Evolutionary conservation across 2,113 vertebrate genomes (phyloP).

Genomic region (Charadrius vociferus): DNA sequence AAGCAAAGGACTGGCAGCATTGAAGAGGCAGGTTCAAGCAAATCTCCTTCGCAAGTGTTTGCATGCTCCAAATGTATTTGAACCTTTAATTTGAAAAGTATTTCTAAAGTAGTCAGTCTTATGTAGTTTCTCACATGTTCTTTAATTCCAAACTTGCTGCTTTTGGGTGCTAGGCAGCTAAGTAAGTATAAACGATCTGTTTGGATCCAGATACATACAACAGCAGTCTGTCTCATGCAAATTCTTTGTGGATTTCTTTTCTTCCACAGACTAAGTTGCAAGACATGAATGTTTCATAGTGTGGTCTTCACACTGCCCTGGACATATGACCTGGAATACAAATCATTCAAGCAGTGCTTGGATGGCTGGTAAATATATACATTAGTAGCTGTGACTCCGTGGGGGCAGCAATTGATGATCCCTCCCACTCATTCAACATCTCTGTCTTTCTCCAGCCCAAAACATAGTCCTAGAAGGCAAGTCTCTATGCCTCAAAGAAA

Average conservation of each 20-base stretch:
- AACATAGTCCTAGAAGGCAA: neutral
- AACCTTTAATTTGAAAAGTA: neutral
- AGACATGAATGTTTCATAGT: neutral
- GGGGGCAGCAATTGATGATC: neutral
- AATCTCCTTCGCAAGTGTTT: neutral
- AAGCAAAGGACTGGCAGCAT: neutral
- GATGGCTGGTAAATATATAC: neutral
- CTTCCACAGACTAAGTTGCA: neutral
- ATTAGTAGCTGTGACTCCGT: accelerated
- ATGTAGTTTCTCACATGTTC: neutral
- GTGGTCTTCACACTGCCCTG: neutral
- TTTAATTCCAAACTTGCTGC: neutral
- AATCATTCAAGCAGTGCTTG: neutral
- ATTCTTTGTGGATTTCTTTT: neutral
- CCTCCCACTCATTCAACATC: neutral
- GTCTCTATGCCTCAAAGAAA: neutral
- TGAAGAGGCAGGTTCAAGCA: neutral
- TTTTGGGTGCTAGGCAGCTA: neutral
- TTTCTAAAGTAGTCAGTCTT: neutral
- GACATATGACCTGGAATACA: neutral
- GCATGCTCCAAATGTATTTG: neutral
- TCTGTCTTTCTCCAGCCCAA: neutral
- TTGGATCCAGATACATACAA: neutral
- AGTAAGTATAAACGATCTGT: neutral
- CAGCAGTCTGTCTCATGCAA: neutral